Conservation (phyloP, 2,797 vertebrate species). For the Catostomus latipinnis region DNA sequence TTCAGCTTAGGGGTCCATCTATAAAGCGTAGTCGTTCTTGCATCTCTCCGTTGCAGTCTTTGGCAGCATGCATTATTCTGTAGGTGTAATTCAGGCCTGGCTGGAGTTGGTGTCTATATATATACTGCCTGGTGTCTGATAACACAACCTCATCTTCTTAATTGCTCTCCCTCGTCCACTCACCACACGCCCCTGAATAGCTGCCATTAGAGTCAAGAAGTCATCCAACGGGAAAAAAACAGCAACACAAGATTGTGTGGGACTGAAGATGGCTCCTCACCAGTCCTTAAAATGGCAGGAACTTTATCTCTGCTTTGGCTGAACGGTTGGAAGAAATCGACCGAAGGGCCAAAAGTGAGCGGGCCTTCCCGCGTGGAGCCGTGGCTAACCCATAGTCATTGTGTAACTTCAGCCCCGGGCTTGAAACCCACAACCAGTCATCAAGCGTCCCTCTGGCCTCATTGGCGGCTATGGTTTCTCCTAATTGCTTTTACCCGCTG, state of each 20-base stretch:
- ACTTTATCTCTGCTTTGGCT: slow-evolving; percentile 42
- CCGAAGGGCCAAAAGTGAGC: slow-evolving; percentile 4
- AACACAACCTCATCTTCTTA: slow-evolving; percentile 64
- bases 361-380: slow-evolving; percentile 29
- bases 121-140: slow-evolving; percentile 63
- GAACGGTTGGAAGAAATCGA: slow-evolving; percentile 32
- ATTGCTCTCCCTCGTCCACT: slow-evolving; percentile 50
- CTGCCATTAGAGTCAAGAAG: slow-evolving; percentile 17
- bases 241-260: slow-evolving; percentile 10
- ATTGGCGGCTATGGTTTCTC: slow-evolving; percentile 68
- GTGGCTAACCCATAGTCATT: slow-evolving; percentile 19
- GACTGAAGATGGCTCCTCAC: slow-evolving; percentile 18
- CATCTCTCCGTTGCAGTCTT: slow-evolving; percentile 9
- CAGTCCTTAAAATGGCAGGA: slow-evolving; percentile 33
- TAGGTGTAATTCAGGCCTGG: slow-evolving; percentile 51
- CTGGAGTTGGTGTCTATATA: slow-evolving; percentile 58
- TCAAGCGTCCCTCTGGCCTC: slow-evolving; percentile 48
- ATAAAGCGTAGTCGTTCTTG: neutral
- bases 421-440: slow-evolving; percentile 61
- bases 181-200: neutral
- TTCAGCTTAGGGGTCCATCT: neutral
- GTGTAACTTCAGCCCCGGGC: slow-evolving; percentile 61
- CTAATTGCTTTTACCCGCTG: slow-evolving; percentile 67
- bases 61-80: slow-evolving; percentile 66
- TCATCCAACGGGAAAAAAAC: slow-evolving; percentile 31